Conservation (phyloP, 1,140 invertebrate genomes). For the Teleogryllus occipitalis region DNA sequence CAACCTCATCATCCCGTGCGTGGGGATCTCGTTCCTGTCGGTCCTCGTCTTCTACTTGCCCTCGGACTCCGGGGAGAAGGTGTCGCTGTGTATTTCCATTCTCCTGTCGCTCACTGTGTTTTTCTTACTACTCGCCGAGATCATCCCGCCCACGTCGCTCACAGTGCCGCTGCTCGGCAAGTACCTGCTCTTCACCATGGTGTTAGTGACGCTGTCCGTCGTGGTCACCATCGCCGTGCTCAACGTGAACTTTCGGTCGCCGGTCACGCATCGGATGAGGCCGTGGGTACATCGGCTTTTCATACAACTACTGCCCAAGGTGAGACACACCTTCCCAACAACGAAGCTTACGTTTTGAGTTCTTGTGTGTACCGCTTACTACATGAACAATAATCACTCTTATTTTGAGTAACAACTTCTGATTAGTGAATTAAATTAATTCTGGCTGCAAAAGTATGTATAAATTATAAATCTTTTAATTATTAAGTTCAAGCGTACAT, state of each 20-base stretch:
- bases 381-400: too few relatives aligned
- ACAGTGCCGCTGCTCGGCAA: constrained; percentile 96
- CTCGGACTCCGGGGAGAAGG: constrained; percentile 94
- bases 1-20: constrained; percentile 92
- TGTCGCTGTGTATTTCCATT: constrained; percentile 96
- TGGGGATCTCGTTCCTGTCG: constrained; percentile 93
- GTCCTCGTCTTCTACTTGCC: constrained; percentile 98
- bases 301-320: constrained; percentile 79
- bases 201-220: constrained; percentile 94
- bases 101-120: constrained; percentile 97
- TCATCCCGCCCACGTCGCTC: constrained; percentile 98
- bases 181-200: constrained; percentile 99
- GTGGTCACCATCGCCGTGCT: constrained; percentile 96
- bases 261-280: constrained; percentile 91
- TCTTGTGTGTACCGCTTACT: too few relatives aligned
- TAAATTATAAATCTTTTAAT: too few relatives aligned
- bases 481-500: too few relatives aligned
- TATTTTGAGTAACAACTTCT: too few relatives aligned
- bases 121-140: constrained; percentile 94
- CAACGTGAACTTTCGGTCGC: constrained; percentile 97
- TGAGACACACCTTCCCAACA: too few relatives aligned
- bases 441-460: too few relatives aligned
- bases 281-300: constrained; percentile 84
- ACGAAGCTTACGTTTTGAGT: too few relatives aligned
- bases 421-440: too few relatives aligned